phyloP scores from a whole-genome alignment of 2,797 vertebrate genomes.

The Alouatta caraya region DNA sequence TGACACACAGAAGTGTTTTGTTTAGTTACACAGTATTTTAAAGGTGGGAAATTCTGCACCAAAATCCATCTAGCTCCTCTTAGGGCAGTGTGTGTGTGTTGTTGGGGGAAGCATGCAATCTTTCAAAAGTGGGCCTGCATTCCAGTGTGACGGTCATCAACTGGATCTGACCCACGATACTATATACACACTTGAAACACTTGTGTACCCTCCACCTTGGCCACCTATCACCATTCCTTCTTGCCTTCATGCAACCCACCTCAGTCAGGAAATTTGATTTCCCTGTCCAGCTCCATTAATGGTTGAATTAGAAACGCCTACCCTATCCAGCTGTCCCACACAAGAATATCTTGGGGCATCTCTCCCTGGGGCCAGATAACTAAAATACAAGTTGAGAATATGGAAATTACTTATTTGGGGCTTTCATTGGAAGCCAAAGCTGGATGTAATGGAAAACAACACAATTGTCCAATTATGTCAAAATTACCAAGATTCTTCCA shows the following conservation, averaged over 20 bases:
- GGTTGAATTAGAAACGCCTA: background rate
- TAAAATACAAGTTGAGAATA: background rate
- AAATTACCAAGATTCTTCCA: conserved; percentile 40
- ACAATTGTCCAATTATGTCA: background rate
- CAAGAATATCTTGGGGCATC: background rate
- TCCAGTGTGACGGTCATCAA: background rate
- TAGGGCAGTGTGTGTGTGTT: background rate
- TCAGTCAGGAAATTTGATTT: background rate
- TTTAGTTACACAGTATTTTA: conserved; percentile 7
- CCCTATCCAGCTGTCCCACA: background rate
- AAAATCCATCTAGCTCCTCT: background rate
- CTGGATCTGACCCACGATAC: background rate
- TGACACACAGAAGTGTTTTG: background rate
- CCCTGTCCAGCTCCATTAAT: background rate
- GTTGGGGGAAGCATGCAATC: background rate
- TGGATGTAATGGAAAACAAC: background rate
- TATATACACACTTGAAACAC: background rate
- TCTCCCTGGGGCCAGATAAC: background rate
- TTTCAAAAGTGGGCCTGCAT: background rate
- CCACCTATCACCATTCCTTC: background rate
- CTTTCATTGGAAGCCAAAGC: background rate
- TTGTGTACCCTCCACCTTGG: background rate
- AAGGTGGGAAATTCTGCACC: background rate
- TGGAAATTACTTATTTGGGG: background rate
- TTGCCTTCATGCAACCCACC: background rate